Conservation (phyloP, 2,797 vertebrate species). For the Todus mexicanus region DNA sequence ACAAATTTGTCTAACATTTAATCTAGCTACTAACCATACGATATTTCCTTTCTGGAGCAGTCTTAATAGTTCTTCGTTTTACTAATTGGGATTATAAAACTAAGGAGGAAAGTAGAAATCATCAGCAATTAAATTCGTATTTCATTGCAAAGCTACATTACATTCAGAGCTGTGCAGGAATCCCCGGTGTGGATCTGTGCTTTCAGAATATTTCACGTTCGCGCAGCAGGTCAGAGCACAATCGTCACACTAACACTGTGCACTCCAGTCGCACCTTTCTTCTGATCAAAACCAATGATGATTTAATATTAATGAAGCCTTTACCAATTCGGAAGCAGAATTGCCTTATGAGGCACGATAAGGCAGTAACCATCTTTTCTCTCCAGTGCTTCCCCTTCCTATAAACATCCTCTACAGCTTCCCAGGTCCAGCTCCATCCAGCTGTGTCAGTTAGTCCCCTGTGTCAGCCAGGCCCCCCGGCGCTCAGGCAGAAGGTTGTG, state of each 20-base stretch:
- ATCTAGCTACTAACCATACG: conserved; percentile 66
- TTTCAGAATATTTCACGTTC: neutral
- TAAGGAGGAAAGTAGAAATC: neutral
- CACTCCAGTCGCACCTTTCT: neutral
- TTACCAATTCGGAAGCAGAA: neutral
- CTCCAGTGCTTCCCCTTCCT: neutral
- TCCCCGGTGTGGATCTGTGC: neutral
- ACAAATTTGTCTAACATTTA: conserved; percentile 59
- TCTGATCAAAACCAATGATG: neutral
- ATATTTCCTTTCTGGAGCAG: conserved; percentile 27
- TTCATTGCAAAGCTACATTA: neutral
- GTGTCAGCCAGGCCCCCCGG: neutral
- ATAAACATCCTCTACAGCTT: neutral
- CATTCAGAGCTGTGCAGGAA: neutral
- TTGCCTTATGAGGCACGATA: neutral
- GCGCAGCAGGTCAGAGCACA: neutral
- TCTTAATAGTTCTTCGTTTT: conserved; percentile 46
- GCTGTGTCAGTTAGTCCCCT: neutral
- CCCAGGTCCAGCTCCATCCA: neutral
- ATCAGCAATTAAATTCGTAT: neutral
- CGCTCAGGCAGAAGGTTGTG: neutral
- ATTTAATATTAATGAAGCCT: neutral
- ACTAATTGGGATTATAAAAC: conserved; percentile 29
- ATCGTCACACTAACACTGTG: neutral
- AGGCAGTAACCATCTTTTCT: neutral